Conservation (phyloP, 2,113 vertebrate species). For the Choloepus hoffmanni region DNA sequence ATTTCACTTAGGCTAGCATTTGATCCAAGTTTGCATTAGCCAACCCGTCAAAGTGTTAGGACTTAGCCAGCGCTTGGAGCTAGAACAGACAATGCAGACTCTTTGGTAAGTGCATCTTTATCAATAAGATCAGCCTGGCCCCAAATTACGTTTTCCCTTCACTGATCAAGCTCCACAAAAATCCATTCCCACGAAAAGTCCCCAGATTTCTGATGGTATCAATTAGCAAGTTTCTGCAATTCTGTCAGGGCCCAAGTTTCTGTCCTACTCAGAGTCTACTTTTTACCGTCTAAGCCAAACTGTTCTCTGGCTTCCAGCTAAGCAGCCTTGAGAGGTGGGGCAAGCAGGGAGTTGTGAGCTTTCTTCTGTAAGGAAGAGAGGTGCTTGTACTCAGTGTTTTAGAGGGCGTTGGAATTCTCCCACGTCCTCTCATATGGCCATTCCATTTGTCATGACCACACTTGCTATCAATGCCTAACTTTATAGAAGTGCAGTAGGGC, state of each 20-base stretch:
- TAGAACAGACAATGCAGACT: not conserved
- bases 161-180: not conserved
- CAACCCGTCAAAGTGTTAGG: not conserved
- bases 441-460: not conserved
- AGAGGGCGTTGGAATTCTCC: not conserved
- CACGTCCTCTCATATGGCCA: not conserved
- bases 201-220: not conserved
- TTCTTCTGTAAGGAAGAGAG: not conserved
- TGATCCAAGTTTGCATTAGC: conserved; percentile 32
- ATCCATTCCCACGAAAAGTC: not conserved
- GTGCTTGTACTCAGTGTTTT: not conserved
- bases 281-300: not conserved
- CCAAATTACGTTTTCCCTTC: not conserved
- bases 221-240: conserved; percentile 5
- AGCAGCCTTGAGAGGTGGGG: not conserved
- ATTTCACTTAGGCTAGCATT: conserved; percentile 1
- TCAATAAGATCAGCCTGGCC: not conserved
- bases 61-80: not conserved
- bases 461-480: not conserved
- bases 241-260: not conserved
- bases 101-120: not conserved
- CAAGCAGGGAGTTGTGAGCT: not conserved
- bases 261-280: not conserved
- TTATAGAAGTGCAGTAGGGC: not conserved
- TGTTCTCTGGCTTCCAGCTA: not conserved